Evolutionary conservation across 2,797 vertebrate species (phyloP), one percentile per base, ranked within the genome.

Genomic region (Hemitrygon akajei): DNA sequence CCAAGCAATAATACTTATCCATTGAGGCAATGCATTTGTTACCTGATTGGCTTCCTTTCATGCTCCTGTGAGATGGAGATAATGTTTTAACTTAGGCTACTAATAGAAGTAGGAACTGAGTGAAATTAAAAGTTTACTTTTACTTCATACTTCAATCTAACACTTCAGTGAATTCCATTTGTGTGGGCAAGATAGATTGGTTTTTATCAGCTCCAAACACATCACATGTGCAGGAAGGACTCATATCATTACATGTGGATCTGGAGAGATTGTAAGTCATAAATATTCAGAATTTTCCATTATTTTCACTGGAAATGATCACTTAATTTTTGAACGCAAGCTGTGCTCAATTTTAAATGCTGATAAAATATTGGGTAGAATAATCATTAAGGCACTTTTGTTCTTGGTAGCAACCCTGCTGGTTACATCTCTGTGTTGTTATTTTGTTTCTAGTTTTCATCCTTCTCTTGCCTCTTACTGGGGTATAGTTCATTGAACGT

Each of bases 91-190:
- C 60, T 89, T 20, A 89, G n/a, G 63, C 63, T 66, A 66, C 2
- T 69, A 89, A n/a, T n/a, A 89, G 60, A 69, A 66, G 86, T 34
- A 89, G 63, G 18, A 69, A 69, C n/a, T 37, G 86, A 69, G 63
- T 37, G 86, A 89, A 89, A 89, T 89, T 89, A 34, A 69, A 89
- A 69, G 86, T 89, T 89, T 69, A 89, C 86, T 89, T 89, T 87
- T 89, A 10, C 63, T 89, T 37, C 60, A 11, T 66, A 69, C 63
- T 89, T 63, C 63, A 89, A 89, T 89, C 86, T 89, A 89, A 89
- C 86, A 89, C 86, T 89, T 89, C 60, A 89, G 63, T 69, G 86
- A 89, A 89, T 89, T 89, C 69, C 86, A 89, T 69, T 89, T 22
- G n/a, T 69, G 63, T 69, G 86, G 60, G n/a, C 66, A n/a, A 89